Evolutionary conservation across 2,888 invertebrate genomes (phyloP), one percentile per base, ranked within the genome.

Genomic region (Minunthozetes semirufus): DNA sequence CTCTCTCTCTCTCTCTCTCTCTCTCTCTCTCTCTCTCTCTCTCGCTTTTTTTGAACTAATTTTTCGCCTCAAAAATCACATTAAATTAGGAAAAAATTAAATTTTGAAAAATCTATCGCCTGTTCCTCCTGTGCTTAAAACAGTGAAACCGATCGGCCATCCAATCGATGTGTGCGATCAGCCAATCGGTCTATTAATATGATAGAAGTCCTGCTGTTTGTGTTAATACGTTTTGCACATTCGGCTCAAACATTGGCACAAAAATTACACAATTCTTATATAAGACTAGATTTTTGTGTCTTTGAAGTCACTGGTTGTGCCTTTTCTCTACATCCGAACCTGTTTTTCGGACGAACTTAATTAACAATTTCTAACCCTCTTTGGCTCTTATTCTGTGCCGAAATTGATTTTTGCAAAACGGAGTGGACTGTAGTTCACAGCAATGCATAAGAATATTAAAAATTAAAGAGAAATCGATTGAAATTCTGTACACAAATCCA

Each of bases 141-240:
- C n/a, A 66, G 38, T 66, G 61, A 61, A 61, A 61, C 27, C 63
- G 63, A 66, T 66, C n/a, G 38, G 42, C 15, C 2, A 22, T 42
- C 27, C 63, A 63, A 63, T 63, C 33, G 22, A 63, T 63, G 11
- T 63, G 11, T 66, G 38, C 66, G 42, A 33, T 42, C 66, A 66
- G 19, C 42, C 66, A 19, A 66, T 70, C 46, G n/a, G 46, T 15
- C 70, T 22, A 70, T 70, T 70, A 70, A 70, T 42, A 48, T 27
- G 19, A 42, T 42, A 4, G 42, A 46, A 6, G 8, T 22, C 70
- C 70, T 46, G 70, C 70, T 70, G 70, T 27, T 70, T 19, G 22
- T 70, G 70, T 70, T 63, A 70, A 70, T 70, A 48, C 70, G 48
- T 70, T 66, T 70, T 70, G 46, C 48, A 46, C 70, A 48, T 70